phyloP scores from a whole-genome alignment of 2,797 vertebrate genomes.

The Petrocephalus sullivani region DNA sequence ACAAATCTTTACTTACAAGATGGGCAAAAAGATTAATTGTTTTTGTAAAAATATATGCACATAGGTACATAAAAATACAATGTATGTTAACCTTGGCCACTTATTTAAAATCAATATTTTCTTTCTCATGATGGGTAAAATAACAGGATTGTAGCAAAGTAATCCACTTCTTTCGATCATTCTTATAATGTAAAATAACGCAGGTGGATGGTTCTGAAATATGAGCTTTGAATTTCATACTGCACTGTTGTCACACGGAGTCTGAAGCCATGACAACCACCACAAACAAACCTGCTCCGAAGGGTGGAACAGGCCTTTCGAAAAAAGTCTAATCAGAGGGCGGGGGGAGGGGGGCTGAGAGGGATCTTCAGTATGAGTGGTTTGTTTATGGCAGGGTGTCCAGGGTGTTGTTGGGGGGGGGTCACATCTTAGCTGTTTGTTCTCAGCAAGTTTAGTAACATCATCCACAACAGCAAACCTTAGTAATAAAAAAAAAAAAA shows the following conservation, averaged over 20 bases:
- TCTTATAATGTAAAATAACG: neutral
- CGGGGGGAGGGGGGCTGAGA: neutral
- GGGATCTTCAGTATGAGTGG: neutral
- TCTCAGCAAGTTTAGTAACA: neutral
- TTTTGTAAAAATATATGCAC: constrained; percentile 12
- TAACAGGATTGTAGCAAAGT: neutral
- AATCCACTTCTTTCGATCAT: neutral
- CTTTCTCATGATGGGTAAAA: neutral
- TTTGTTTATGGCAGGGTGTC: neutral
- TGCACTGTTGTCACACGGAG: neutral
- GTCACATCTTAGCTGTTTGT: neutral
- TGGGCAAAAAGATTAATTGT: neutral
- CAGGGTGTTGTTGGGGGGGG: neutral
- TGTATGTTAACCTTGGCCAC: constrained; percentile 10
- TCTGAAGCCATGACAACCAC: neutral
- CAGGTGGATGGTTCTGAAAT: neutral
- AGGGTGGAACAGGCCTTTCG: neutral
- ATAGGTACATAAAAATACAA: neutral
- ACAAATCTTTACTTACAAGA: neutral
- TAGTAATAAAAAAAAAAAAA: neutral
- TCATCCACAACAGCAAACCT: neutral
- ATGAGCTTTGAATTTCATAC: neutral
- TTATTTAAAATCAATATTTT: neutral
- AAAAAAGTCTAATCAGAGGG: neutral
- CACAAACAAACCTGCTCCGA: neutral